Evolutionary conservation across 2,797 vertebrate species (phyloP).

Genomic region (Tapirus indicus): DNA sequence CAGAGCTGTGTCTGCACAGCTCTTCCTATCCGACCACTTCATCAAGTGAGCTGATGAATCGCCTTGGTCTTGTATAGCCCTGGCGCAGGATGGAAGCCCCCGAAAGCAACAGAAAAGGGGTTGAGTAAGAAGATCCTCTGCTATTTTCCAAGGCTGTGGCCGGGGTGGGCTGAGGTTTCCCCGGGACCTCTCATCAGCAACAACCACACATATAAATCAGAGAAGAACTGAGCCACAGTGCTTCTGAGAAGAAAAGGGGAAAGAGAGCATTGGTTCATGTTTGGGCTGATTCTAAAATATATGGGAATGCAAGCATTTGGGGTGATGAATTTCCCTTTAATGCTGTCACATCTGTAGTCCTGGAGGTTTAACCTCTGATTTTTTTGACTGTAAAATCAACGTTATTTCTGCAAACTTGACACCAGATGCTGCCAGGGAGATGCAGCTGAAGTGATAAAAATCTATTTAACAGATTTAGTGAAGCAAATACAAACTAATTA

Average conservation of each 20-base stretch:
- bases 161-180: neutral
- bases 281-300: constrained; percentile 65
- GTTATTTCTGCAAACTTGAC: constrained; percentile 81
- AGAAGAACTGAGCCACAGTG: neutral
- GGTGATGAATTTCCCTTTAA: constrained; percentile 74
- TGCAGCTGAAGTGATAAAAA: constrained; percentile 76
- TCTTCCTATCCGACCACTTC: neutral
- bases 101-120: neutral
- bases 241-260: neutral
- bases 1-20: neutral
- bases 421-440: constrained; percentile 76
- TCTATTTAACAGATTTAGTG: constrained; percentile 83
- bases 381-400: constrained; percentile 72
- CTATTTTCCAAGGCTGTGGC: constrained; percentile 14
- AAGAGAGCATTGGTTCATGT: neutral
- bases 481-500: constrained; percentile 86
- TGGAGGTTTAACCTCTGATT: constrained; percentile 78
- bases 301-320: constrained; percentile 49
- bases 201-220: constrained; percentile 46
- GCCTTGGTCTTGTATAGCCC: neutral
- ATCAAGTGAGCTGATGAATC: neutral
- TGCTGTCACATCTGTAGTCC: constrained; percentile 74
- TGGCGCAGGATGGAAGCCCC: neutral
- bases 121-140: neutral
- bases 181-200: neutral